Evolutionary conservation across 2,888 invertebrate genomes (phyloP).

Genomic region (Patella depressa): DNA sequence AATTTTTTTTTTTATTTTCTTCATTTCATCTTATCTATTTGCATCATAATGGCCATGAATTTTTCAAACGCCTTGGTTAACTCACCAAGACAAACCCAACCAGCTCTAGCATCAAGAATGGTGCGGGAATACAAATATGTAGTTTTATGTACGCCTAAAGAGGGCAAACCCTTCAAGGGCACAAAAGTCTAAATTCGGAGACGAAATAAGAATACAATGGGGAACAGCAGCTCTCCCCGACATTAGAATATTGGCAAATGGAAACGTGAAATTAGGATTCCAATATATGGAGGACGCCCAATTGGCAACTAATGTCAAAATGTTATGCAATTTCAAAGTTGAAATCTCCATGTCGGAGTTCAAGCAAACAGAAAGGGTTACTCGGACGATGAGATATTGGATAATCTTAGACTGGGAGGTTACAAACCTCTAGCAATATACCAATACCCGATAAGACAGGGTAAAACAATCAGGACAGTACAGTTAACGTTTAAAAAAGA

Average conservation of each 20-base stretch:
- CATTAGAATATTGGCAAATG: not conserved
- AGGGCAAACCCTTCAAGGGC: not conserved
- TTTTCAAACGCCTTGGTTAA: too few species aligned
- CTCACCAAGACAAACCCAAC: too few species aligned
- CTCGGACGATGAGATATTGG: not conserved
- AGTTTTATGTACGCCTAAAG: not conserved
- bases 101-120: too few species aligned
- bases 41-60: too few species aligned
- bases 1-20: too few species aligned
- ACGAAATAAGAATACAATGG: not conserved
- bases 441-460: not conserved
- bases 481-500: not conserved
- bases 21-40: too few species aligned
- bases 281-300: not conserved
- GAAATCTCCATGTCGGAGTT: not conserved
- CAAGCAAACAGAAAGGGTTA: not conserved
- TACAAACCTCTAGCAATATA: not conserved
- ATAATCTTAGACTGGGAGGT: too few species aligned
- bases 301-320: not conserved
- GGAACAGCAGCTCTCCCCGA: not conserved
- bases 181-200: not conserved
- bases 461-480: not conserved
- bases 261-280: not conserved
- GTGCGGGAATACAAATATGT: too few species aligned
- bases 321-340: not conserved